Evolutionary conservation across 2,113 vertebrate species (phyloP).

Genomic region (Deroptyus accipitrinus): DNA sequence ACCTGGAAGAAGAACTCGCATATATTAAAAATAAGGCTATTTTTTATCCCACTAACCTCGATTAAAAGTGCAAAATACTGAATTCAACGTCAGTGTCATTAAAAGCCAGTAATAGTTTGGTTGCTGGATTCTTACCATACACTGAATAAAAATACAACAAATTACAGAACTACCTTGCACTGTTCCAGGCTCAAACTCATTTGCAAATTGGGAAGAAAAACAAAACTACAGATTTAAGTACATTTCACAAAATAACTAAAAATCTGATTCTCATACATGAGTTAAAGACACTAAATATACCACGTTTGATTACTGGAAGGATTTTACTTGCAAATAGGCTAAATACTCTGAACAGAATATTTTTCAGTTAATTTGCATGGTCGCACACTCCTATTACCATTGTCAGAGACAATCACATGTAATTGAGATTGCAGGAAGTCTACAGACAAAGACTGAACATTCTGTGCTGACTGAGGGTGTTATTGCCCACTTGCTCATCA

Average conservation of each 20-base stretch:
- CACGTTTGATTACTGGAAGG: background rate
- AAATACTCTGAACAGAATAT: background rate
- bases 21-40: background rate
- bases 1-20: conserved; percentile 70
- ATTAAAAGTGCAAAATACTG: background rate
- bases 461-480: background rate
- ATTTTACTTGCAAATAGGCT: background rate
- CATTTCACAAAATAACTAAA: background rate
- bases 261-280: background rate
- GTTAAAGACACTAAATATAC: background rate
- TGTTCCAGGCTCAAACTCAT: background rate
- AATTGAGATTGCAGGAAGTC: background rate
- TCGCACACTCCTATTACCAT: background rate
- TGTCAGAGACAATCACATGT: background rate
- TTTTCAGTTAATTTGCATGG: background rate
- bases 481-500: background rate
- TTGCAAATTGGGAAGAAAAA: background rate
- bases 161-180: background rate
- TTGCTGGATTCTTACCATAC: background rate
- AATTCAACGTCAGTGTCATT: background rate
- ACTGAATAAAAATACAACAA: background rate
- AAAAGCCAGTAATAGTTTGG: background rate
- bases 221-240: background rate
- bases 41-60: background rate
- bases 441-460: background rate